Conservation (phyloP, 1,140 invertebrate genomes). For the Drosophila triauraria region DNA sequence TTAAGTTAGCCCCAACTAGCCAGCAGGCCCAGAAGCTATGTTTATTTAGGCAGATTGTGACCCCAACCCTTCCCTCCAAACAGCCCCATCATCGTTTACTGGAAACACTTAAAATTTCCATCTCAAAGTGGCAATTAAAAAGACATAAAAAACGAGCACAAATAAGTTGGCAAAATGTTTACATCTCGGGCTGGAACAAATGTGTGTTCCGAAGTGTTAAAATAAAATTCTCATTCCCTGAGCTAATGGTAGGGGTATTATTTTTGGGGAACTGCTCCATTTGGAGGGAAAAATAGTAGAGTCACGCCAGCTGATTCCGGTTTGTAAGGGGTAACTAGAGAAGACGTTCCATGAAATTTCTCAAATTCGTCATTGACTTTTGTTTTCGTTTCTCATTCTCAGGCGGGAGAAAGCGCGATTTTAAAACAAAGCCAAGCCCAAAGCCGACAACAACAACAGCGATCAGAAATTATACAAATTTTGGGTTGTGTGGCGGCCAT, state of each 20-base stretch:
- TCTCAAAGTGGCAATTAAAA: conserved; percentile 64
- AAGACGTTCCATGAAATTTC: conserved; percentile 31
- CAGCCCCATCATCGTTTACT: conserved; percentile 13
- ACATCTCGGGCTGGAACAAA: conserved; percentile 24
- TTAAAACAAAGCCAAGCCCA: conserved; percentile 27
- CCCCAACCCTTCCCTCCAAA: not conserved
- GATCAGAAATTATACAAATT: conserved; percentile 35
- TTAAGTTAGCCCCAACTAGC: conserved; percentile 10
- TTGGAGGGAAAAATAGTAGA: conserved; percentile 23
- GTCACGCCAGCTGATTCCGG: conserved; percentile 38
- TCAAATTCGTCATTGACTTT: conserved; percentile 61
- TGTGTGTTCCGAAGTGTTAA: conserved; percentile 24
- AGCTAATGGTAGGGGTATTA: not conserved
- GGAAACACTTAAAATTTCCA: conserved; percentile 46
- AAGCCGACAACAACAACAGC: conserved; percentile 1
- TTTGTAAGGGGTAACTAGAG: conserved; percentile 30
- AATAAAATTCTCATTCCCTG: conserved; percentile 20
- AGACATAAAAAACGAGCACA: conserved; percentile 53
- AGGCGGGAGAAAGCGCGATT: conserved; percentile 67
- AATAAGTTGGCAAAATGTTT: conserved; percentile 53
- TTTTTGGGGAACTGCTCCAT: conserved; percentile 16
- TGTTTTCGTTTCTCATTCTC: conserved; percentile 77
- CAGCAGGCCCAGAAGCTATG: not conserved
- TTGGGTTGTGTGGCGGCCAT: conserved; percentile 8
- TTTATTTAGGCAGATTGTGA: conserved; percentile 24